Percentiles rank a stretch among this genome's conserved stretches.
These are phyloP conservation scores for Neuroscelio doddi DNA, from an alignment of 2,888 invertebrate species.

Conservation along the genomic window DNA sequence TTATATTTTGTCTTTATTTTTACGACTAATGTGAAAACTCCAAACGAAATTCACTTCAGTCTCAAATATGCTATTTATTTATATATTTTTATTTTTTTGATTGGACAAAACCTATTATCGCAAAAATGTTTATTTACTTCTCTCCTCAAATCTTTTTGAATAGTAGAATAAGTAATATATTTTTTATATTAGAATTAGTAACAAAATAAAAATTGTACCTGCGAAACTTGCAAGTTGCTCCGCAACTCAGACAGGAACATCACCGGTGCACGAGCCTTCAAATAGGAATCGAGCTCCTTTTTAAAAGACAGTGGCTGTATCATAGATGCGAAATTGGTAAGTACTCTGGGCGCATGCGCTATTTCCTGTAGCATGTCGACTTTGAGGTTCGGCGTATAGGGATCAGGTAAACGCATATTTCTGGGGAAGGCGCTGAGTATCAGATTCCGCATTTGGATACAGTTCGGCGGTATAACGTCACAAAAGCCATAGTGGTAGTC, in stretches of 20 bases:
- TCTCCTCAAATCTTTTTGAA: no score
- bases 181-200: neutral
- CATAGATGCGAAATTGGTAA: constrained; percentile 89
- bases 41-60: no score
- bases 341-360: constrained; percentile 88
- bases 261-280: constrained; percentile 94
- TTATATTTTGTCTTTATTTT: no score
- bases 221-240: constrained; percentile 89
- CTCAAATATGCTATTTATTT: neutral
- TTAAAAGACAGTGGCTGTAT: constrained; percentile 92
- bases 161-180: no score
- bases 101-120: no score
- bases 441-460: constrained; percentile 98
- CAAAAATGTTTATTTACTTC: no score
- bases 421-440: constrained; percentile 98
- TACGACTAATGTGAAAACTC: no score
- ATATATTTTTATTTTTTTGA: no score
- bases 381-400: constrained; percentile 97
- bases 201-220: constrained; percentile 71
- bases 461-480: constrained; percentile 99
- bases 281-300: constrained; percentile 96
- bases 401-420: constrained; percentile 98
- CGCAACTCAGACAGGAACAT: constrained; percentile 95
- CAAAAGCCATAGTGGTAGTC: constrained; percentile 99
- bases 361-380: constrained; percentile 94